phyloP scores from a whole-genome alignment of 2,888 invertebrate species.

The Pheosia tremula region DNA sequence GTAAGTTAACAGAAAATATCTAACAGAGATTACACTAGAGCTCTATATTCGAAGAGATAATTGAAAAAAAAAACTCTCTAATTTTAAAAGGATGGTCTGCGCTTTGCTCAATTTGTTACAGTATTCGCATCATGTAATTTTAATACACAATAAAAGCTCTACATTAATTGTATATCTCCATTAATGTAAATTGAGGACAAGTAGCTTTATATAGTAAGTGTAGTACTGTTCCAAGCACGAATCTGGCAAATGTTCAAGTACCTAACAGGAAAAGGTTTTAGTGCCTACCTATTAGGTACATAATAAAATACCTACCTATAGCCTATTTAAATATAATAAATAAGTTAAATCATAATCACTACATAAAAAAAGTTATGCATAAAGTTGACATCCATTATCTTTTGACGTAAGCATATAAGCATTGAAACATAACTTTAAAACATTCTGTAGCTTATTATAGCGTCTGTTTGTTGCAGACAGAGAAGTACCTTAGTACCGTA shows the following conservation, averaged over 20 bases:
- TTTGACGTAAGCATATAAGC: no score
- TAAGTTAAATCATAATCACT: no score
- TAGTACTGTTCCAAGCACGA: constrained; percentile 24
- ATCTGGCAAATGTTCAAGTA: constrained; percentile 11
- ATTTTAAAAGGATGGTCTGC: not conserved
- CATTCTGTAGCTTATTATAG: no score
- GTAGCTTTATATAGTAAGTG: constrained; percentile 8
- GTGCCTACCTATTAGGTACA: constrained; percentile 8
- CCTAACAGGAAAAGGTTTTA: constrained; percentile 29
- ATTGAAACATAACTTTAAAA: no score
- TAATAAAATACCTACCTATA: no score
- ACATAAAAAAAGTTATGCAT: no score
- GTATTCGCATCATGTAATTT: not conserved
- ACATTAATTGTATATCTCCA: constrained; percentile 28
- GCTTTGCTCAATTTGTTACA: not conserved
- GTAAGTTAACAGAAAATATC: constrained; percentile 54
- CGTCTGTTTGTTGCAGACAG: no score
- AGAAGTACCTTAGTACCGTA: no score
- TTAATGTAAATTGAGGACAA: constrained; percentile 9
- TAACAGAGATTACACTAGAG: not conserved
- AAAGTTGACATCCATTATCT: no score
- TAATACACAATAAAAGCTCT: constrained; percentile 34
- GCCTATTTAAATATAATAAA: no score
- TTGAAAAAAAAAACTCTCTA: not conserved
- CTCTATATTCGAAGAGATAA: not conserved